These are phyloP conservation scores for Smittia aterrima DNA, from an alignment of 2,888 invertebrate species.

Conservation along the genomic window DNA sequence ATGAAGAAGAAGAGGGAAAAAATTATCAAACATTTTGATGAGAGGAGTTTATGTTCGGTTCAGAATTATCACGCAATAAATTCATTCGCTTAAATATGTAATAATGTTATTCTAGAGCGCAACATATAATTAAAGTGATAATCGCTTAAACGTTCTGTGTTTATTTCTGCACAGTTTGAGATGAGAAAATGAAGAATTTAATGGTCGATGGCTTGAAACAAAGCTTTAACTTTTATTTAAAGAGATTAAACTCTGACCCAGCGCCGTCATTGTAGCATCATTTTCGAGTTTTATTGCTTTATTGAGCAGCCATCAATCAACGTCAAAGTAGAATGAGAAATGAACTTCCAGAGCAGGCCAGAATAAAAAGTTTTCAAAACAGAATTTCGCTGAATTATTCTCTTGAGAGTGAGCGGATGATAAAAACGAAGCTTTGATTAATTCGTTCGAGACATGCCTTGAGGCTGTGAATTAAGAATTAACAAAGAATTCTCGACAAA, in stretches of 20 bases:
- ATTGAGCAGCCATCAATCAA: not conserved
- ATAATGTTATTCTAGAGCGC: slow-evolving; percentile 5
- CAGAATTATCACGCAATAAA: too few relatives aligned
- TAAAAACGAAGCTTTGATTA: not conserved
- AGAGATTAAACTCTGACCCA: not conserved
- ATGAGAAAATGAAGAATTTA: not conserved
- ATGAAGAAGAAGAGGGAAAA: not conserved
- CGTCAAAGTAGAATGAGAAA: not conserved
- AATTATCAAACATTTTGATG: slow-evolving; percentile 27
- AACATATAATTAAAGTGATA: slow-evolving; percentile 41
- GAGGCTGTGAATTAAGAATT: not conserved
- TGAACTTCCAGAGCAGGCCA: not conserved
- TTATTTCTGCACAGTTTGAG: slow-evolving; percentile 1
- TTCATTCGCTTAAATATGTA: not conserved
- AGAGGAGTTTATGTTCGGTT: not conserved
- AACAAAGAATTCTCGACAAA: not conserved
- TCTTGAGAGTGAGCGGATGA: not conserved
- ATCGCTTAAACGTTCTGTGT: slow-evolving; percentile 17
- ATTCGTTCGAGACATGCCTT: not conserved
- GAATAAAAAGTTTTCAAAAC: not conserved
- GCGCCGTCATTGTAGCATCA: not conserved
- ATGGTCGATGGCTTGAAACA: too few relatives aligned
- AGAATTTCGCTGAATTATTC: not conserved
- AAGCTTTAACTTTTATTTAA: too few relatives aligned
- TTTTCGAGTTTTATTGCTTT: not conserved